Conservation (phyloP, 2,113 vertebrate genomes). For the Cisticola juncidis region DNA sequence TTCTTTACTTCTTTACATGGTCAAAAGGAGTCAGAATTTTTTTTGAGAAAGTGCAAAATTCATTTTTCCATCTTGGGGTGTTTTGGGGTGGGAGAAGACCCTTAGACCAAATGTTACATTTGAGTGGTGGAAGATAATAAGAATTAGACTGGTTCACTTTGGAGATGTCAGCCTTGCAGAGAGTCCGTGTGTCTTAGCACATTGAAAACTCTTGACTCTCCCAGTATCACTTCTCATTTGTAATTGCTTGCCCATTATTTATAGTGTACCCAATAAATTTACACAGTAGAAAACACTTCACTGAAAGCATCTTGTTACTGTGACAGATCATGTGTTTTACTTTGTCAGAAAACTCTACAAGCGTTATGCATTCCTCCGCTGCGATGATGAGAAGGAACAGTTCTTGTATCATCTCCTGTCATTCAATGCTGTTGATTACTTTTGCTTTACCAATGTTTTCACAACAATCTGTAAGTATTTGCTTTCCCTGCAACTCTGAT, state of each 20-base stretch:
- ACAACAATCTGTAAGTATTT: slow-evolving; percentile 93
- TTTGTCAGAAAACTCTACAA: slow-evolving; percentile 93
- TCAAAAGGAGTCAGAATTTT: not conserved
- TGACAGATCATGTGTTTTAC: slow-evolving; percentile 53
- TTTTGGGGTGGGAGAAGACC: not conserved
- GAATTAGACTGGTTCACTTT: not conserved
- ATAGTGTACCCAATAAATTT: not conserved
- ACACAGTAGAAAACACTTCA: not conserved
- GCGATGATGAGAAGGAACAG: slow-evolving; percentile 98
- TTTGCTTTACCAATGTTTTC: slow-evolving; percentile 99
- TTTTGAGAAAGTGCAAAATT: not conserved
- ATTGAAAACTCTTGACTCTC: not conserved
- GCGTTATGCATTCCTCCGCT: slow-evolving; percentile 95
- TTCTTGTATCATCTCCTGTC: slow-evolving; percentile 98
- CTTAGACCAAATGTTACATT: not conserved
- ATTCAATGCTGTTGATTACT: slow-evolving; percentile 98
- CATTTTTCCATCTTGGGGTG: not conserved
- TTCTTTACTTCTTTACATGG: not conserved
- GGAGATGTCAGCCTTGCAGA: not conserved
- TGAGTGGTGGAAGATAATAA: fast-evolving
- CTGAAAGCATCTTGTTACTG: not conserved
- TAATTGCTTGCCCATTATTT: not conserved
- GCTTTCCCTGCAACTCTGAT: not conserved
- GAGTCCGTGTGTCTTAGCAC: not conserved
- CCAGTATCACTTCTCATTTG: not conserved